A percentile compares a stretch with the other conserved stretches of the same genome.
Evolutionary conservation across 1,140 invertebrate genomes (phyloP).

Genomic region (Aphaenogaster rudis): DNA sequence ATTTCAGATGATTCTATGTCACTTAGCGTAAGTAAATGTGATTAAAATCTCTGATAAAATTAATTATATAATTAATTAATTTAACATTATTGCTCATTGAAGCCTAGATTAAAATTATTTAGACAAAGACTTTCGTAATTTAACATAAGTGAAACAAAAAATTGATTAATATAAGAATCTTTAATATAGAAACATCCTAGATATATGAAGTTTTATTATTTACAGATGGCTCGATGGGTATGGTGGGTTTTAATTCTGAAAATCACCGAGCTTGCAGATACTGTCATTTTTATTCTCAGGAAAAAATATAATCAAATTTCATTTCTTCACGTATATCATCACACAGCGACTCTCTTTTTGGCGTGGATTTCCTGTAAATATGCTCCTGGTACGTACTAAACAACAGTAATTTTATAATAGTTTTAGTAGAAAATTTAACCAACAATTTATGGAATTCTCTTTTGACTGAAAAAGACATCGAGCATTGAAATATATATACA

Average conservation of each 20-base stretch:
- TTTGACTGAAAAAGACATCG: not conserved
- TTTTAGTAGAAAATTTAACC: not conserved
- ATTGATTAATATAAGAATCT: not conserved
- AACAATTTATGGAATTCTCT: not conserved
- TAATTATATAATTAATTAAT: not conserved
- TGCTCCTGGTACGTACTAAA: slow-evolving; percentile 87
- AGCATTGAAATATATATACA: not conserved
- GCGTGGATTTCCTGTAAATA: slow-evolving; percentile 92
- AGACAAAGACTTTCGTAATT: not conserved
- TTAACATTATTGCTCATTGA: slow-evolving; percentile 4
- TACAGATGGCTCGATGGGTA: slow-evolving; percentile 82
- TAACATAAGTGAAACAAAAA: not conserved
- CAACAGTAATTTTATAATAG: not conserved
- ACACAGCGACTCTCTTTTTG: slow-evolving; percentile 89
- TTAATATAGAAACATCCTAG: not conserved
- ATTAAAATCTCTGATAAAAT: slow-evolving; percentile 38
- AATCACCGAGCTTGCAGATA: slow-evolving; percentile 85
- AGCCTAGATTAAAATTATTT: not conserved
- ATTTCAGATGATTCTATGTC: slow-evolving; percentile 81
- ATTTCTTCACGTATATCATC: slow-evolving; percentile 92
- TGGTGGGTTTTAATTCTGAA: slow-evolving; percentile 87
- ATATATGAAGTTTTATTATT: slow-evolving; percentile 34
- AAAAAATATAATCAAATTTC: slow-evolving; percentile 92
- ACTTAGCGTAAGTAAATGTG: slow-evolving; percentile 79
- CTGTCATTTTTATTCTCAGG: slow-evolving; percentile 90